Conservation (phyloP, 64 coral and sea anemone species). For the Exaiptasia diaphana region DNA sequence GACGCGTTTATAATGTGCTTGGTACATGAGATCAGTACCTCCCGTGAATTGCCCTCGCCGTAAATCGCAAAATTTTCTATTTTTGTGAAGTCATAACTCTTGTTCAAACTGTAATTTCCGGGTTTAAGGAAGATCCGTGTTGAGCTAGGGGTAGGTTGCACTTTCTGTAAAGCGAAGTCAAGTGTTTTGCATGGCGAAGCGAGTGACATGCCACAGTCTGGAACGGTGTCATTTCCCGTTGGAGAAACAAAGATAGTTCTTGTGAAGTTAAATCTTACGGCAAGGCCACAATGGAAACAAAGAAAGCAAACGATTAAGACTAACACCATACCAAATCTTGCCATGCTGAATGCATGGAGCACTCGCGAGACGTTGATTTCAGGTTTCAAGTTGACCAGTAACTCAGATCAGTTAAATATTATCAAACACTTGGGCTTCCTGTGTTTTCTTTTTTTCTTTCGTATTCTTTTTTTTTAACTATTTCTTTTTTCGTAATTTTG, state of each 20-base stretch:
- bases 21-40: constrained; percentile 43
- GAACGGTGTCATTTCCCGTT: neutral
- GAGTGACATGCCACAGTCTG: neutral
- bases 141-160: constrained; percentile 10
- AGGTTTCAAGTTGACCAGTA: no score
- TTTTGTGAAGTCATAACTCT: constrained; percentile 21
- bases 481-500: no score
- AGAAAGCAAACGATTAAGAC: no score
- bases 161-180: constrained; percentile 27
- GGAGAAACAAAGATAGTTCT: constrained; percentile 58
- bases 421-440: no score
- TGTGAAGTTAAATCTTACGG: no score
- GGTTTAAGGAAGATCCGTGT: constrained; percentile 42
- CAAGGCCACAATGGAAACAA: no score
- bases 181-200: constrained; percentile 37
- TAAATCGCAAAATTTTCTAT: constrained; percentile 45
- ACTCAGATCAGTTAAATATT: no score
- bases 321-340: no score
- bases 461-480: no score
- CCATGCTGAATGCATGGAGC: no score
- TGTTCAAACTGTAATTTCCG: constrained; percentile 41
- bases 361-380: no score
- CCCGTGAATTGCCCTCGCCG: constrained; percentile 9
- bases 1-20: constrained; percentile 41
- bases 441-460: no score